Percentiles rank a stretch among this genome's conserved stretches.
Evolutionary conservation across 2,113 vertebrate genomes (phyloP).

Genomic region (Narcine bancroftii): DNA sequence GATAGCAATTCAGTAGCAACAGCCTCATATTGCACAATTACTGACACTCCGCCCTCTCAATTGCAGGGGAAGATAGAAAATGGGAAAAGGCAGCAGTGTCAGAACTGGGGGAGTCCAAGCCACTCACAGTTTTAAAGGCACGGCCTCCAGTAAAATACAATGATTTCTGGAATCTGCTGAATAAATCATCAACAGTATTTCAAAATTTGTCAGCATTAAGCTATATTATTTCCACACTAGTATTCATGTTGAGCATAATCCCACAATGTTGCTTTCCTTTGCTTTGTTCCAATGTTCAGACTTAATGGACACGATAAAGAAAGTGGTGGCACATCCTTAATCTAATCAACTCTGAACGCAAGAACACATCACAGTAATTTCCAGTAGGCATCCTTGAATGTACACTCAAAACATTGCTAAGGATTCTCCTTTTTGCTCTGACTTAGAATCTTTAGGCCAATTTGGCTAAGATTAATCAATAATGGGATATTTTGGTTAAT

Average conservation of each 20-base stretch:
- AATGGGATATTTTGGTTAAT: not conserved
- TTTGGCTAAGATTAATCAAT: not conserved
- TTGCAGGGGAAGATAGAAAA: too few relatives aligned
- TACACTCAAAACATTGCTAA: not conserved
- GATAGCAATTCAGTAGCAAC: too few relatives aligned
- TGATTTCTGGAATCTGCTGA: not conserved
- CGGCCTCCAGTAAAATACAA: too few relatives aligned
- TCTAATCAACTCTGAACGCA: not conserved
- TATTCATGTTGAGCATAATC: not conserved
- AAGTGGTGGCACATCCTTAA: not conserved
- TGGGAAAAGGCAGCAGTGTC: too few relatives aligned
- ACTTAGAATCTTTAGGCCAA: not conserved
- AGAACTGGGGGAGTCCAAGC: too few relatives aligned
- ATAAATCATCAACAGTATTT: not conserved
- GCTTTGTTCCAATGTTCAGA: not conserved
- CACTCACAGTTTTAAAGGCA: too few relatives aligned
- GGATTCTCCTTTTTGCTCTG: not conserved
- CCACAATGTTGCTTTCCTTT: not conserved
- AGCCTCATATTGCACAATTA: too few relatives aligned
- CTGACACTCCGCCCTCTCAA: too few relatives aligned
- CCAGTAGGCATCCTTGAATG: not conserved
- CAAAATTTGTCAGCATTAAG: not conserved
- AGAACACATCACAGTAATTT: not conserved
- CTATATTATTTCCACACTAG: too few relatives aligned
- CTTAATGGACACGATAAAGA: not conserved